Percentiles rank a stretch among this genome's conserved stretches.
These are phyloP conservation scores for Marisa cornuarietis DNA, from an alignment of 1,140 invertebrate species.

Conservation along the genomic window DNA sequence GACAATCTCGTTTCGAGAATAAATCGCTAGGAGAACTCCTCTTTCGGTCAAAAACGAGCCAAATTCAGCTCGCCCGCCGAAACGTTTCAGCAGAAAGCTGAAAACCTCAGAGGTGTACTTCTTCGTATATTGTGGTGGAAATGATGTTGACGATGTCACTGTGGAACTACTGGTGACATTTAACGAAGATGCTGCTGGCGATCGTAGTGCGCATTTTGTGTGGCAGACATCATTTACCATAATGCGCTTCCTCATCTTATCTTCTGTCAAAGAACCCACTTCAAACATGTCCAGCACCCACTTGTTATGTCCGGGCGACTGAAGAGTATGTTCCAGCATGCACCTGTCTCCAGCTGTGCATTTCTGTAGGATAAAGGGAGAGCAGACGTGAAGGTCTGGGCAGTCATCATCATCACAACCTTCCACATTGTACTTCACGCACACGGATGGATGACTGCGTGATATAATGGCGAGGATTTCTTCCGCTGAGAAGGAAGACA, in stretches of 20 bases:
- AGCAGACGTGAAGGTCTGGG: slow-evolving; percentile 5
- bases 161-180: too few relatives aligned
- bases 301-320: not conserved
- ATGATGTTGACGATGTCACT: too few relatives aligned
- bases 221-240: too few relatives aligned
- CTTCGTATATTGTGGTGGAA: too few relatives aligned
- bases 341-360: not conserved
- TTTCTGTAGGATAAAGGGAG: not conserved
- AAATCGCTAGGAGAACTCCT: not conserved
- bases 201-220: too few relatives aligned
- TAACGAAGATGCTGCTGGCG: not conserved
- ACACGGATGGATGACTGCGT: not conserved
- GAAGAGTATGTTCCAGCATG: not conserved
- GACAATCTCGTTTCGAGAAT: not conserved
- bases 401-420: not conserved
- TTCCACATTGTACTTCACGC: not conserved
- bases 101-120: not conserved
- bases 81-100: not conserved
- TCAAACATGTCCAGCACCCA: slow-evolving; percentile 3
- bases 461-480: slow-evolving; percentile 1
- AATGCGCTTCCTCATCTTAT: too few relatives aligned
- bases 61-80: not conserved
- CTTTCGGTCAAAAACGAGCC: not conserved
- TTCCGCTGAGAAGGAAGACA: not conserved
- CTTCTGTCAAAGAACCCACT: not conserved